phyloP scores from a whole-genome alignment of 2,113 vertebrate species.

The Narcine bancroftii region DNA sequence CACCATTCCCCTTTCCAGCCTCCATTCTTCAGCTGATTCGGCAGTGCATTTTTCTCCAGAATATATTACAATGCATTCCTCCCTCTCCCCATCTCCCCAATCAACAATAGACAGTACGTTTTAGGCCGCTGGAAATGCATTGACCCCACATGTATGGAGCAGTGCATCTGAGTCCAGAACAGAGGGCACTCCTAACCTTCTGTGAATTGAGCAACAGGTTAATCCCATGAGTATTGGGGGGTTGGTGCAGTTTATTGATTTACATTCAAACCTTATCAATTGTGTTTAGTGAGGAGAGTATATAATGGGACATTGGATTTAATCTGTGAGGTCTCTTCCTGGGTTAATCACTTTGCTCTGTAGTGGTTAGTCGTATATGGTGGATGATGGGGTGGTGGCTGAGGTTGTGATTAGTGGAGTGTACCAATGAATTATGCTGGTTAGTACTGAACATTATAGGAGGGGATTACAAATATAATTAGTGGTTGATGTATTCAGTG shows the following conservation, averaged over 20 bases:
- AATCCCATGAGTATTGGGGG: no score
- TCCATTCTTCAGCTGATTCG: no score
- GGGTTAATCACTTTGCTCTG: not conserved
- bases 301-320: not conserved
- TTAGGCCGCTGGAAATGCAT: no score
- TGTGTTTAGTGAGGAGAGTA: not conserved
- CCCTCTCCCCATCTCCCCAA: no score
- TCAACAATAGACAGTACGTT: not conserved
- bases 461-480: slow-evolving; percentile 14
- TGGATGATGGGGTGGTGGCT: not conserved
- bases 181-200: no score
- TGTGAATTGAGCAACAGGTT: no score
- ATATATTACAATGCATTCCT: no score
- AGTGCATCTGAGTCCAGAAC: no score
- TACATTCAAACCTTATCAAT: not conserved
- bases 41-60: no score
- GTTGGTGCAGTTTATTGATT: not conserved
- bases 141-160: no score
- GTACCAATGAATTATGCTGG: not conserved
- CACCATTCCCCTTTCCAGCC: rapidly evolving
- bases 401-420: not conserved
- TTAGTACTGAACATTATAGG: not conserved
- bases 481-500: slow-evolving; percentile 15
- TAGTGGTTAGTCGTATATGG: not conserved
- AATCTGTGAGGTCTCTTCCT: not conserved